These are phyloP conservation scores for Theocolax elegans DNA, from an alignment of 1,140 invertebrate genomes.

Conservation along the genomic window DNA sequence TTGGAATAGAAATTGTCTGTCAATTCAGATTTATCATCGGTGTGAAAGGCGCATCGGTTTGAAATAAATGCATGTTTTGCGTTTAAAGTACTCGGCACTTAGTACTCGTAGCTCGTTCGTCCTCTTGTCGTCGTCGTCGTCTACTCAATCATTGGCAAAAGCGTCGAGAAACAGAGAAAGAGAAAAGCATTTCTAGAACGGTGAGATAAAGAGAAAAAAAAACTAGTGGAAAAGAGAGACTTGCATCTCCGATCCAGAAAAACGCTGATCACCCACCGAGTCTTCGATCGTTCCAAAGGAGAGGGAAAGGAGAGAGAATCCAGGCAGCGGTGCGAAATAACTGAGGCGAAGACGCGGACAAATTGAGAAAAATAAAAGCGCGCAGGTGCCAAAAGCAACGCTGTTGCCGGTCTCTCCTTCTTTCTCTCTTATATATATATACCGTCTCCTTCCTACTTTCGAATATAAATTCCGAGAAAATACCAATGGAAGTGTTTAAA, in stretches of 20 bases:
- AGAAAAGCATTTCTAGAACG: background rate
- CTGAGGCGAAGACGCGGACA: background rate
- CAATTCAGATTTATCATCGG: background rate
- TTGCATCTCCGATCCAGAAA: too few species aligned
- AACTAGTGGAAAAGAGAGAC: background rate
- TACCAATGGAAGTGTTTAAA: too few species aligned
- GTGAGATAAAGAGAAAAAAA: too few species aligned
- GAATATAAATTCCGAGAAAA: too few species aligned
- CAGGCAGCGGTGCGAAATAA: slow-evolving; percentile 3
- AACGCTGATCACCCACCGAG: too few species aligned
- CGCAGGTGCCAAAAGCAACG: slow-evolving; percentile 10
- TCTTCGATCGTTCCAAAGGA: background rate
- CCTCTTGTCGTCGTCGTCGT: background rate
- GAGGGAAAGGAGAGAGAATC: background rate
- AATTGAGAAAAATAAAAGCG: slow-evolving; percentile 19
- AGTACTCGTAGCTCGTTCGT: background rate
- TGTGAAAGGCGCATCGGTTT: background rate
- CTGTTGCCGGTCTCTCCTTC: background rate
- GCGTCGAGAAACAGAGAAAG: background rate
- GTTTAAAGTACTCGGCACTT: background rate
- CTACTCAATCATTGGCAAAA: background rate
- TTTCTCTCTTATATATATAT: too few species aligned
- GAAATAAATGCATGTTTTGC: background rate
- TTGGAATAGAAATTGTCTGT: background rate
- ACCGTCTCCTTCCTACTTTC: too few species aligned